Base-by-base conservation (phyloP, 1,140 invertebrate genomes). In the Drosophila tani region DNA sequence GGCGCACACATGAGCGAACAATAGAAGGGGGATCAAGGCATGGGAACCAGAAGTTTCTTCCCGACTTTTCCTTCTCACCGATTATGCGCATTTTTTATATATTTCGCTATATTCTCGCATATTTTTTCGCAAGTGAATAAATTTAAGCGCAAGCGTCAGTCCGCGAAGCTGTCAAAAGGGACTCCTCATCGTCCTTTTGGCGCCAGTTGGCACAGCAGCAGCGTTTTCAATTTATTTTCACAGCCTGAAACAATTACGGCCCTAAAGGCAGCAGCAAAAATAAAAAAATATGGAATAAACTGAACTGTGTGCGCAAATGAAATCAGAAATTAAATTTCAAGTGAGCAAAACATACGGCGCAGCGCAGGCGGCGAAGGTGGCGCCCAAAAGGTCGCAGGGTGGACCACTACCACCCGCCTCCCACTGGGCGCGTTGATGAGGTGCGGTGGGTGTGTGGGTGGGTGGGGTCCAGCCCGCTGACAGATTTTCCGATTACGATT, bases 291-390 rank as follows among this genome's bases (percentile, higher is more conserved):
- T 58, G 58, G 69, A 76, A 75, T 55, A 76, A 79, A 87, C 79
- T 85, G 73, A 82, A 86, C 79, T 84, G 73, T 85, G 82, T 84
- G 82, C 68, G 82, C 79, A 86, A 87, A 87, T 87, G 84, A 87
- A 87, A 87, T 87, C 84, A 87, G 68, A 88, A 87, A 87, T 87
- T 87, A 88, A 87, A 87, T 87, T 87, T 87, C 64, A 88, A 87
- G 84, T 88, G 84, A 84, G 84, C 84, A 81, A 88, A 87, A 78
- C 84, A 87, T 88, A 87, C 84, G 84, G 84, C 69, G 84, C 68
- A 50, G 67, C 19, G 17, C n/a, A 43, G 32, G 21, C 15, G 46
- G 43, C 50, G 12, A 51, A 43, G 29, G 27, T 24, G 64, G 55
- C 38, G 47, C 21, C 9, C 47, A 21, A 53, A 40, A 69, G 38